Base-by-base conservation (phyloP, 2,797 vertebrate species). In the Gymnopithys bicolor region DNA sequence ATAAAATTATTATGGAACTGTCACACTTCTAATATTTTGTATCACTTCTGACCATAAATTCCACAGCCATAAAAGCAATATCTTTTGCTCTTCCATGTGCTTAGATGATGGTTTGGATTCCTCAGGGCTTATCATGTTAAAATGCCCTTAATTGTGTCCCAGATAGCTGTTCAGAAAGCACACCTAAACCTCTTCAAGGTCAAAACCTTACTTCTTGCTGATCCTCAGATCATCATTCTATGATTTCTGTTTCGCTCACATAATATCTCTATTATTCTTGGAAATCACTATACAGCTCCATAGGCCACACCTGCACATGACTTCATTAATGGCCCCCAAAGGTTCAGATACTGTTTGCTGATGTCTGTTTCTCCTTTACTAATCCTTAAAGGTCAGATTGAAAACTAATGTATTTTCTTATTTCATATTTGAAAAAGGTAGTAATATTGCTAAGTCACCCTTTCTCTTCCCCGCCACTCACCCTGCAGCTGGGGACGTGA, bases 1-100 rank as follows among this genome's bases (percentile, higher is more conserved):
- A 96, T 96, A 96, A 98, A 98, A 97, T 98, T 98, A 97, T 97
- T 98, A 97, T 97, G 96, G 97, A 97, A 96, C 94, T 96, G 94
- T 97, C 97, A 97, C 94, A 97, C 96, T 97, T 97, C 96, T 97
- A 96, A 96, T 97, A 98, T 97, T 97, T 97, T 96, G 96, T 96
- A 97, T 97, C 94, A 89, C 95, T 97, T 96, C 96, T 98, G 97
- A 97, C 97, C 97, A 96, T 97, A 98, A 98, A 97, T 95, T 98
- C 95, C 69, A 89, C 90, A 97, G 96, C 96, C 97, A 96, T 97
- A 97, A 98, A 98, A 97, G 97, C 96, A 97, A n/a, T 97, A 97
- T 97, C 95, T 97, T 96, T 96, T 84, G 89, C 93, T 97, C 91
- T 92, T 97, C 93, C 83, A 74, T 69, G 94, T 94, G 94, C 84